Percentiles rank a stretch among this genome's conserved stretches.
Conservation (phyloP, 2,113 vertebrate species). For the Spilogale gracilis region DNA sequence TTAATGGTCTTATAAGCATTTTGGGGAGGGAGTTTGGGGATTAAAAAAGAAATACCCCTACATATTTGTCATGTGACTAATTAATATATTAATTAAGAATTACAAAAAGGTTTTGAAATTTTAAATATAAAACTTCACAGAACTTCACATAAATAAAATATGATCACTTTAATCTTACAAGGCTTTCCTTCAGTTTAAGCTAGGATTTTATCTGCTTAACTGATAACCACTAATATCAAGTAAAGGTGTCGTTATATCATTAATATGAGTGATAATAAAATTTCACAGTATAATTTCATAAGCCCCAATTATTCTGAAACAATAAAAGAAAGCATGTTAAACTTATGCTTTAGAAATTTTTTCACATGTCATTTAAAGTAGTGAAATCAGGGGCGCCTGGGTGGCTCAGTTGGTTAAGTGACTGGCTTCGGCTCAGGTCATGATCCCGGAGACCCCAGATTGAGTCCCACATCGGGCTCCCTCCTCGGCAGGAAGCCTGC, state of each 20-base stretch:
- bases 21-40: background rate
- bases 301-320: conserved; percentile 51
- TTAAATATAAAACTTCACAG: conserved; percentile 41
- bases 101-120: conserved; percentile 44
- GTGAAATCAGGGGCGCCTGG: background rate
- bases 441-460: too few relatives aligned
- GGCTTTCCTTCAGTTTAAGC: background rate
- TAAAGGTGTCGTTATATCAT: background rate
- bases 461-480: too few relatives aligned
- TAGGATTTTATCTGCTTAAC: conserved; percentile 41
- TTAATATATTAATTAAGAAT: conserved; percentile 44
- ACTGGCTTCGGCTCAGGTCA: too few relatives aligned
- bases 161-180: conserved; percentile 18
- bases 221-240: conserved; percentile 13
- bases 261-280: conserved; percentile 40
- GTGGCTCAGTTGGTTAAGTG: too few relatives aligned
- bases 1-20: conserved; percentile 18
- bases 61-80: background rate
- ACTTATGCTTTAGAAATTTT: conserved; percentile 40
- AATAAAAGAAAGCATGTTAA: background rate
- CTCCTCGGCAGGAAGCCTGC: too few relatives aligned
- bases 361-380: conserved; percentile 52
- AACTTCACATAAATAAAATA: conserved; percentile 26
- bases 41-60: background rate
- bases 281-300: conserved; percentile 25